phyloP scores from a whole-genome alignment of 2,797 vertebrate species.

The Propithecus perrieri region DNA sequence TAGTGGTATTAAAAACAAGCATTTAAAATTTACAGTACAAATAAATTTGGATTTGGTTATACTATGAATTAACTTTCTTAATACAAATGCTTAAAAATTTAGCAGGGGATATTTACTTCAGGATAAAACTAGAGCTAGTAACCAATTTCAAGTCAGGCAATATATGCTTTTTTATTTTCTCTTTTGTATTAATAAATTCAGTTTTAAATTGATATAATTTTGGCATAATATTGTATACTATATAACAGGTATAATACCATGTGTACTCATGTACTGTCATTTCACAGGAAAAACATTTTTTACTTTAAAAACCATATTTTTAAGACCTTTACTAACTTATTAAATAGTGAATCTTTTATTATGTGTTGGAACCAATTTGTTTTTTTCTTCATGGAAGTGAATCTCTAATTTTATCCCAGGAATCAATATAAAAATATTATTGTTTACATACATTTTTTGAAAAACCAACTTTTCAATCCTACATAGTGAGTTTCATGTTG shows the following conservation, averaged over 20 bases:
- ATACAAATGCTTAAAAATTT: not conserved
- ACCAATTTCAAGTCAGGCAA: not conserved
- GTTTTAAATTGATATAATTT: slow-evolving; percentile 29
- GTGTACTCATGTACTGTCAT: not conserved
- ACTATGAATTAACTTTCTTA: not conserved
- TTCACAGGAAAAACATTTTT: slow-evolving; percentile 8
- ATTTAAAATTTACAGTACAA: not conserved
- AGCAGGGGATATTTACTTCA: not conserved
- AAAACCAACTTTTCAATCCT: slow-evolving; percentile 28
- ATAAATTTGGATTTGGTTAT: slow-evolving; percentile 18
- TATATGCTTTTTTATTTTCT: not conserved
- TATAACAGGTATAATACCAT: not conserved
- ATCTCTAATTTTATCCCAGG: not conserved
- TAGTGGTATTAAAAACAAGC: not conserved
- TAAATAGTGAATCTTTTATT: not conserved
- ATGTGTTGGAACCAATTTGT: not conserved
- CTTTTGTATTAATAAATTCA: not conserved
- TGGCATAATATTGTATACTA: not conserved
- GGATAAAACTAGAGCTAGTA: not conserved
- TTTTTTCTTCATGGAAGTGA: not conserved
- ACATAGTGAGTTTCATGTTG: not conserved
- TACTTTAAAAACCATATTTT: not conserved
- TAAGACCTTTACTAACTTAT: not conserved
- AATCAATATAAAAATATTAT: slow-evolving; percentile 38
- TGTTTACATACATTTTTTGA: not conserved